A percentile compares a stretch with the other conserved stretches of the same genome.
These are phyloP conservation scores for Anabacerthia variegaticeps DNA, from an alignment of 2,797 vertebrate genomes.

Conservation along the genomic window DNA sequence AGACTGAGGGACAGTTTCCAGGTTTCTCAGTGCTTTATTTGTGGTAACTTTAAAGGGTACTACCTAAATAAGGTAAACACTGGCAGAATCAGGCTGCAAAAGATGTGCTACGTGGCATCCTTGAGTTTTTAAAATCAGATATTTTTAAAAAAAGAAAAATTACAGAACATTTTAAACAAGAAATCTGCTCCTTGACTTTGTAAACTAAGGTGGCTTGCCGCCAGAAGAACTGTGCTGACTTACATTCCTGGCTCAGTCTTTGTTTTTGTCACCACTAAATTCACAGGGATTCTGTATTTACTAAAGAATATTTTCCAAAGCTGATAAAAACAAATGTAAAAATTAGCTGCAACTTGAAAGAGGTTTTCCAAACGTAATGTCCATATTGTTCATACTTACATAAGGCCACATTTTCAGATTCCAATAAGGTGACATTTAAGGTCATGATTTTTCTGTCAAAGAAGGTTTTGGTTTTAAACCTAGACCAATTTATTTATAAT, in stretches of 20 bases:
- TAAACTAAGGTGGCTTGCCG: background rate
- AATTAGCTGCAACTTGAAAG: background rate
- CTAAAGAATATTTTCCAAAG: background rate
- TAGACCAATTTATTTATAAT: background rate
- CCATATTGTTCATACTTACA: background rate
- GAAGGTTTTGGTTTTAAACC: background rate
- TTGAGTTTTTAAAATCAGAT: background rate
- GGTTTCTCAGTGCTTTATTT: background rate
- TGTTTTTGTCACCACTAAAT: background rate
- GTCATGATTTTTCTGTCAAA: constrained; percentile 1
- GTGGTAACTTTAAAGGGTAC: background rate
- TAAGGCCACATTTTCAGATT: background rate
- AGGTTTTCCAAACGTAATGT: background rate
- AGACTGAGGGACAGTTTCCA: background rate
- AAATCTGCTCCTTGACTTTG: background rate
- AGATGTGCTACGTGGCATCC: background rate
- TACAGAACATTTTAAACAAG: background rate
- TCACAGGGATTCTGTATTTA: background rate
- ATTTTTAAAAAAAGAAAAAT: background rate
- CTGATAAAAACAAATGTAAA: background rate
- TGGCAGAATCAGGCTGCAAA: background rate
- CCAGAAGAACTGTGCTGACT: background rate
- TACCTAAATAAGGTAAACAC: background rate
- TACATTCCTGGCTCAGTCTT: background rate
- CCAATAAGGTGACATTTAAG: background rate